These are phyloP conservation scores for Dromaius novaehollandiae DNA, from an alignment of 2,113 vertebrate species.

Conservation along the genomic window DNA sequence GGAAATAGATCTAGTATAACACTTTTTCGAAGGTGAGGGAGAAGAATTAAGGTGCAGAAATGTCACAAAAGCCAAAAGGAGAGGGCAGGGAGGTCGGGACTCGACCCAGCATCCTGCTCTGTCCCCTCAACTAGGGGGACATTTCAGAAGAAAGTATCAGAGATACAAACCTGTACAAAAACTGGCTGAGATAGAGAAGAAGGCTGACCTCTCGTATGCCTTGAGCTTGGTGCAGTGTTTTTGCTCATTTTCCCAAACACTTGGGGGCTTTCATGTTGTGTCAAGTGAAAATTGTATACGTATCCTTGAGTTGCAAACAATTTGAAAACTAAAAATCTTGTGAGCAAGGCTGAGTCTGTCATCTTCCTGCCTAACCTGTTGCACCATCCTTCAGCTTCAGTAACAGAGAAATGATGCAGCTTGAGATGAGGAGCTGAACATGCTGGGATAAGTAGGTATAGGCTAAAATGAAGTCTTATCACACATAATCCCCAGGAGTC, in stretches of 20 bases:
- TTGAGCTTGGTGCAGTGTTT: not conserved
- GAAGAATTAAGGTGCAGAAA: not conserved
- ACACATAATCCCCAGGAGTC: not conserved
- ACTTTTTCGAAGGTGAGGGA: accelerated
- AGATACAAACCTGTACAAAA: not conserved
- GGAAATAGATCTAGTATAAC: not conserved
- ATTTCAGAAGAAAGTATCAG: not conserved
- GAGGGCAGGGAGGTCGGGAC: not conserved
- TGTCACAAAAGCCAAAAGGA: accelerated
- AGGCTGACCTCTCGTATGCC: not conserved
- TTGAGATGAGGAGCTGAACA: not conserved
- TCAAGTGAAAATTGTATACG: not conserved
- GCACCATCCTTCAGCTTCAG: not conserved
- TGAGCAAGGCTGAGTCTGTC: not conserved
- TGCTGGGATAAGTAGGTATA: accelerated
- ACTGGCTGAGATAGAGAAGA: not conserved
- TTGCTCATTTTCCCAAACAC: not conserved
- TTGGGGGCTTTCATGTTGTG: not conserved
- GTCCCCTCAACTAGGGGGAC: not conserved
- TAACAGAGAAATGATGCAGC: accelerated
- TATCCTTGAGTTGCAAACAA: not conserved
- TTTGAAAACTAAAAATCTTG: not conserved
- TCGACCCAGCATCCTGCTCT: not conserved
- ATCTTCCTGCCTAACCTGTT: not conserved
- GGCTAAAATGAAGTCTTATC: not conserved